Evolutionary conservation across 2,797 vertebrate genomes (phyloP).

Genomic region (Stomatorhinus walkeri): DNA sequence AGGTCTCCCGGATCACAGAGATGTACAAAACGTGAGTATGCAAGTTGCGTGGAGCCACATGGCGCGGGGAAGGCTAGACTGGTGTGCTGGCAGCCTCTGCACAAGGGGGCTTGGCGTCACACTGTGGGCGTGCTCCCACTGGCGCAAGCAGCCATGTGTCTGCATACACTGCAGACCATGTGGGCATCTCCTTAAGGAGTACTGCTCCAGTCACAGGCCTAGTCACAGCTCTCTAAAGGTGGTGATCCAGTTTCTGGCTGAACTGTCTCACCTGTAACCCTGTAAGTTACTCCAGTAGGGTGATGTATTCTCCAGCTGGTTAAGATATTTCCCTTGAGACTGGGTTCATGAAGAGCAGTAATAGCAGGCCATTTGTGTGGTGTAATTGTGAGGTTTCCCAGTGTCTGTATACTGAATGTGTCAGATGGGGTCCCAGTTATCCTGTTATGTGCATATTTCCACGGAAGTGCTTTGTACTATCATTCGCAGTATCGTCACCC

Average conservation of each 20-base stretch:
- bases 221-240: not conserved
- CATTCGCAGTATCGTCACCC: not conserved
- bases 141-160: not conserved
- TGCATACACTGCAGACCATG: not conserved
- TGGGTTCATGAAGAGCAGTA: not conserved
- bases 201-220: not conserved
- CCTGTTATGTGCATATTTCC: not conserved
- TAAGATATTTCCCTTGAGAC: not conserved
- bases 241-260: not conserved
- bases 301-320: not conserved
- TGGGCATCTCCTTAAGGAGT: not conserved
- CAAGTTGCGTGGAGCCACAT: not conserved
- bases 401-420: not conserved
- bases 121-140: not conserved
- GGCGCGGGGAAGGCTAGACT: not conserved
- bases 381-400: not conserved
- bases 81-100: not conserved
- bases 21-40: constrained; percentile 91
- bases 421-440: not conserved
- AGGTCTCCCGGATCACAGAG: constrained; percentile 80
- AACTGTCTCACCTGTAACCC: not conserved
- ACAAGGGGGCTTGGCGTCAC: not conserved
- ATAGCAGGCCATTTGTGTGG: not conserved
- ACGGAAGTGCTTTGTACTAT: not conserved
- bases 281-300: not conserved